Conservation (phyloP, 2,113 vertebrate species). For the Rhabdomys dilectus region DNA sequence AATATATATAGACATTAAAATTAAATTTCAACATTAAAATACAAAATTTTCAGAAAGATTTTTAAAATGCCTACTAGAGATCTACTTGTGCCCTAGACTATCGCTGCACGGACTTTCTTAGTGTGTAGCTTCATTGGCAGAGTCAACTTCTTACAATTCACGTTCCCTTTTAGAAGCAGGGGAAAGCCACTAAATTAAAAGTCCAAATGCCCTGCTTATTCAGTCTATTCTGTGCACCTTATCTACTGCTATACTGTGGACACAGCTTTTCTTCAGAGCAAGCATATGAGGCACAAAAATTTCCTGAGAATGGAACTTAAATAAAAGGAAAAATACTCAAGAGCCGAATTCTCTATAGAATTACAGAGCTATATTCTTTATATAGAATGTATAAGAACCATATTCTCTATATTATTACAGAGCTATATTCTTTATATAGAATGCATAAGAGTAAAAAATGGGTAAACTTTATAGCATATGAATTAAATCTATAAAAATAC, state of each 20-base stretch:
- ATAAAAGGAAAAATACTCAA: conserved; percentile 53
- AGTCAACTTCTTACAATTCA: conserved; percentile 1
- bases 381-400: conserved; percentile 1
- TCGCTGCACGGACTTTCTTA: not conserved
- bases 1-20: no score
- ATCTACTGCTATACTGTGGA: not conserved
- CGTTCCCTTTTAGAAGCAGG: not conserved
- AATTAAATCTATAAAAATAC: conserved; percentile 49
- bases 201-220: not conserved
- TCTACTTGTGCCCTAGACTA: not conserved
- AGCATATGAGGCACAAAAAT: conserved; percentile 39
- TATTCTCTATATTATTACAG: not conserved
- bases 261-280: conserved; percentile 5
- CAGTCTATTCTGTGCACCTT: not conserved
- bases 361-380: not conserved
- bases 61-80: not conserved
- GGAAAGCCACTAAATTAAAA: not conserved
- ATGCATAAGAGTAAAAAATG: conserved; percentile 17
- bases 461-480: not conserved
- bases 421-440: not conserved
- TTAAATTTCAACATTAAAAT: not conserved
- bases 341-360: conserved; percentile 2
- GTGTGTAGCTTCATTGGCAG: not conserved
- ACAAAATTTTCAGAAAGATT: conserved; percentile 34
- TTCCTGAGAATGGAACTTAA: conserved; percentile 25